Evolutionary conservation across 2,797 vertebrate species (phyloP).

Genomic region (Echiichthys vipera): DNA sequence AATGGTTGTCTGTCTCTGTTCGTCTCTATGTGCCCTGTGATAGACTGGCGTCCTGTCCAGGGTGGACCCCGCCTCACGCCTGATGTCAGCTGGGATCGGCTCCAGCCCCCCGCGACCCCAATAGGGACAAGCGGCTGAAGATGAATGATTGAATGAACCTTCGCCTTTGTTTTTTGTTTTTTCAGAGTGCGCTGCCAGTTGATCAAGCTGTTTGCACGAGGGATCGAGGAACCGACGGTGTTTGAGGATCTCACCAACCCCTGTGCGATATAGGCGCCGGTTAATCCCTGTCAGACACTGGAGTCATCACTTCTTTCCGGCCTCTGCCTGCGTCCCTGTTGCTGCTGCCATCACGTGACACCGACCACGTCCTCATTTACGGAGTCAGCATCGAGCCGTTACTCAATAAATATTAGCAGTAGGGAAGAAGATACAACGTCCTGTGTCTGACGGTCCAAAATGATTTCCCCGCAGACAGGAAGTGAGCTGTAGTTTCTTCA

Average conservation of each 20-base stretch:
- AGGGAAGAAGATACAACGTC: neutral
- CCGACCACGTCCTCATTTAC: constrained; percentile 3
- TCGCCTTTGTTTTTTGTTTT: neutral
- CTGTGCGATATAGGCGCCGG: constrained; percentile 73
- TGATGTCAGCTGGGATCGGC: too few species aligned
- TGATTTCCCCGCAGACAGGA: neutral
- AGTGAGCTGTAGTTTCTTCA: neutral
- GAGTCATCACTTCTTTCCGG: constrained; percentile 22
- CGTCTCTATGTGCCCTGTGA: too few species aligned
- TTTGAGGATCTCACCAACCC: constrained; percentile 77
- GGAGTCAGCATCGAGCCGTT: constrained; percentile 7
- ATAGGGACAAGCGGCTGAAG: too few species aligned
- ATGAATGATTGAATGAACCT: too few species aligned
- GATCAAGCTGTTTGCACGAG: constrained; percentile 94
- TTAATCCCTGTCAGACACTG: constrained; percentile 40
- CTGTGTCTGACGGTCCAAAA: neutral
- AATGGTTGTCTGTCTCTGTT: too few species aligned
- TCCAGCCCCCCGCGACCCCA: too few species aligned
- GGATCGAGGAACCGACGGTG: constrained; percentile 88
- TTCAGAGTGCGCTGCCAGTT: constrained; percentile 93
- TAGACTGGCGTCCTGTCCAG: too few species aligned
- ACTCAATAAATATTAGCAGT: neutral
- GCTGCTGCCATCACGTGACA: neutral
- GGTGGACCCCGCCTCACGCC: too few species aligned
- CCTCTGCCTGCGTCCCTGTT: neutral